Base-by-base conservation (phyloP, 2,888 invertebrate species). In the Hypena proboscidalis region DNA sequence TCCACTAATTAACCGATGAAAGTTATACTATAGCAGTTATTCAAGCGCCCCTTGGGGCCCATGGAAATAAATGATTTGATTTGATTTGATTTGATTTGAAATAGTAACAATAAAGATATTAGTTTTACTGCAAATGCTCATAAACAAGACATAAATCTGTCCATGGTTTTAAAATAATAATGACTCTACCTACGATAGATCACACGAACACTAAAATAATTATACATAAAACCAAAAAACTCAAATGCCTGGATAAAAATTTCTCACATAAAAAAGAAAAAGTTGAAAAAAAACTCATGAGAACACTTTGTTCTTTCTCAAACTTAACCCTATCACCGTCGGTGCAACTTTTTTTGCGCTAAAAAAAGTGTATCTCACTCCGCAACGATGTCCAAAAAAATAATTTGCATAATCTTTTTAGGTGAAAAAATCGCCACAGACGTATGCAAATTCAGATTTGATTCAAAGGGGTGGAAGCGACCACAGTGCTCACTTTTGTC, bases 341-440 rank as follows among this genome's bases (percentile, higher is more conserved):
- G 52, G 58, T 26, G 50, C 34, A 29, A 59, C 49, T 69, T 75
- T 76, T 76, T 73, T 69, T 38, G 31, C 37, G 61, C 35, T 4
- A 77, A 82, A 83, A 83, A 85, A 70, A 63, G 55, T 57, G 46
- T 67, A 72, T 70, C 74, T 69, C 74, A 66, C 66, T 57, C 49
- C 53, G 55, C 45, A 44, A 54, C 58, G 58, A 74, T 88, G 89
- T 83, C 89, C 88, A 90, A 90, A 90, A 90, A 90, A 89, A 48
- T 40, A 47, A 85, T 90, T 86, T 67, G 52, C 90, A 90, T 90
- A 90, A 89, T 86, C 88, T 83, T 72, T 66, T 59, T 48, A 65
- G 55, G 61, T 52, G 67, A 72, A 86, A 87, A 89, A 88, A 83
- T 88, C 79, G 87, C 88, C 87, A 85, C 75, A 67, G 69, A 70